Evolutionary conservation across 2,888 invertebrate species (phyloP), one percentile per base, ranked within the genome.

Genomic region (Yponomeuta evonymella): DNA sequence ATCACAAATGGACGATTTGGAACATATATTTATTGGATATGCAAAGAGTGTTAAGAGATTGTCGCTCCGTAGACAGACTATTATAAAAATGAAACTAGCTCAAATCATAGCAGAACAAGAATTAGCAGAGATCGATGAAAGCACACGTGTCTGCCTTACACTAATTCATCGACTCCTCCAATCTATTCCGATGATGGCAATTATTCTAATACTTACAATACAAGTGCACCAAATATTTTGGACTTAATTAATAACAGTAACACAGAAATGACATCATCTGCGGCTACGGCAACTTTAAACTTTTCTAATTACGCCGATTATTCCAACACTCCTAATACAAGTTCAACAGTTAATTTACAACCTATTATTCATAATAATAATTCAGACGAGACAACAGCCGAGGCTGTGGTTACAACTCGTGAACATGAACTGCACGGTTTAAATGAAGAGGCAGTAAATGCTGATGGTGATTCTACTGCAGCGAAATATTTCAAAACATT

Each of bases 1-100:
- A 63, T 58, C 72, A 71, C 72, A 72, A 72, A 72, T 72, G 70
- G 72, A 72, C 72, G 71, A 72, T 72, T 72, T 43, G 71, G 70
- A 71, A 72, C 70, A 72, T 71, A 72, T 72, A 71, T 72, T 72
- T 72, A 71, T 72, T 64, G 71, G 72, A 71, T 72, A 72, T 66
- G 72, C 72, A 71, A 71, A 72, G 72, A 72, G 72, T 71, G 71
- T 72, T 70, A 72, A 69, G 69, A 72, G 66, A 66, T 71, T 72
- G 71, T 72, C 72, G 72, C 72, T 43, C 66, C 72, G 72, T 71
- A 72, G 71, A 71, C 72, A 69, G 67, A 72, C 62, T 71, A 72
- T 72, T 67, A 71, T 72, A 71, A 67, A 69, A 69, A 67, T 69
- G 64, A 67, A 70, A 72, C 67, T 62, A 62, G 62, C 62, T 62